Conservation (phyloP, 2,113 vertebrate genomes). For the Hoplias malabaricus region DNA sequence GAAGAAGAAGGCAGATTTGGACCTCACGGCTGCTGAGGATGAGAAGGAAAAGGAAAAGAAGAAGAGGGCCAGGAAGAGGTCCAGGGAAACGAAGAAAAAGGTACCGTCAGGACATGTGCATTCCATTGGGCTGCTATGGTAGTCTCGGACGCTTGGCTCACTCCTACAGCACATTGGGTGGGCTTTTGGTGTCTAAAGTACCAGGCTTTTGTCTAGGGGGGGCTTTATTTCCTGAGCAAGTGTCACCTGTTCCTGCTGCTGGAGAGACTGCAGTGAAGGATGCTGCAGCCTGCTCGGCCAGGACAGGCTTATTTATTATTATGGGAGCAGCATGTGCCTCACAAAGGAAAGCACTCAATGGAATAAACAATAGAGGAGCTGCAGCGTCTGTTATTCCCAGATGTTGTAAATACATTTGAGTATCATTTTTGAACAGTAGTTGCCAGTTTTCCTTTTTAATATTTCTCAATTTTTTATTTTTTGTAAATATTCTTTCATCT, state of each 20-base stretch:
- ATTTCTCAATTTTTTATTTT: background rate
- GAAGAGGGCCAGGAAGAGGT: constrained; percentile 84
- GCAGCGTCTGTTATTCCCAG: background rate
- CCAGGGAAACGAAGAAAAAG: constrained; percentile 95
- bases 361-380: background rate
- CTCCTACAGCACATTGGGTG: constrained; percentile 11
- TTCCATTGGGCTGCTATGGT: constrained; percentile 31
- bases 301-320: constrained; percentile 39
- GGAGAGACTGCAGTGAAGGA: constrained; percentile 37
- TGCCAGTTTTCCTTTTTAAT: too few relatives aligned
- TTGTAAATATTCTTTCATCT: too few relatives aligned
- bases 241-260: constrained; percentile 29
- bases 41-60: constrained; percentile 83
- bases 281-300: constrained; percentile 28
- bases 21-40: constrained; percentile 88
- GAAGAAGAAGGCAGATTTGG: constrained; percentile 96
- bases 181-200: constrained; percentile 8
- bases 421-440: too few relatives aligned
- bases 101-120: constrained; percentile 69
- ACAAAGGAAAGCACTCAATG: constrained; percentile 11
- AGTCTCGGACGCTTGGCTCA: constrained; percentile 12
- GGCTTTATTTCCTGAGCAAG: background rate
- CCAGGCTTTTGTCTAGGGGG: constrained; percentile 20
- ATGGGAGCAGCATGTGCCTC: constrained; percentile 40
- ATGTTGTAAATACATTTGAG: background rate